Conservation (phyloP, 1,140 invertebrate species). For the Orchestia grillus region DNA sequence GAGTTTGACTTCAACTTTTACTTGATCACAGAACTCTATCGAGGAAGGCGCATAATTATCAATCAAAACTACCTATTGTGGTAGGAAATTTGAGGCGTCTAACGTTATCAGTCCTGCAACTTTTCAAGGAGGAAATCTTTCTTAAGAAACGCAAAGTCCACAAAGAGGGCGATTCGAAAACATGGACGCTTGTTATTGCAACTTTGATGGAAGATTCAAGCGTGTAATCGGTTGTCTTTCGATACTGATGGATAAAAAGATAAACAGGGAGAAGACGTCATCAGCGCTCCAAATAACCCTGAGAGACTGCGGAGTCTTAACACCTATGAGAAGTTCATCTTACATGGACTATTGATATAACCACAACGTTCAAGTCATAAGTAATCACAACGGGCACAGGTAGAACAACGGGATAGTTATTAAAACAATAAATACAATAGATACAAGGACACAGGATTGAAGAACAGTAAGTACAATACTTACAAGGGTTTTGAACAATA, state of each 20-base stretch:
- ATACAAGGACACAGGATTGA: neutral
- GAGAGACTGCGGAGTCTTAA: neutral
- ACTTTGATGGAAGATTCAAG: neutral
- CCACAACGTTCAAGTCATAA: neutral
- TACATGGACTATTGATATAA: neutral
- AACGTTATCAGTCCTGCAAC: neutral
- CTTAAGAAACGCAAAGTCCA: neutral
- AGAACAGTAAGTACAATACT: constrained; percentile 13
- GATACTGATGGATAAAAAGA: neutral
- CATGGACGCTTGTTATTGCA: neutral
- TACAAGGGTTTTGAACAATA: constrained; percentile 45
- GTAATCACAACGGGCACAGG: neutral
- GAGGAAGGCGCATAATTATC: neutral
- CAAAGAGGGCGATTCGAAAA: neutral
- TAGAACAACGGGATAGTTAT: neutral
- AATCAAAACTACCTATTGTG: neutral
- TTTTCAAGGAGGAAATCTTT: neutral
- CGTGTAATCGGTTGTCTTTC: neutral
- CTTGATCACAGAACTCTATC: neutral
- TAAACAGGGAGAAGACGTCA: neutral
- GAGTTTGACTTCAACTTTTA: neutral
- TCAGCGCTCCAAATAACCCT: neutral
- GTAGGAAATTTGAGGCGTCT: neutral
- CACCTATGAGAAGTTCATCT: neutral
- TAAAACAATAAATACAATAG: constrained; percentile 35